Base-by-base conservation (phyloP, 1,140 invertebrate genomes). In the Macrobrachium rosenbergii region DNA sequence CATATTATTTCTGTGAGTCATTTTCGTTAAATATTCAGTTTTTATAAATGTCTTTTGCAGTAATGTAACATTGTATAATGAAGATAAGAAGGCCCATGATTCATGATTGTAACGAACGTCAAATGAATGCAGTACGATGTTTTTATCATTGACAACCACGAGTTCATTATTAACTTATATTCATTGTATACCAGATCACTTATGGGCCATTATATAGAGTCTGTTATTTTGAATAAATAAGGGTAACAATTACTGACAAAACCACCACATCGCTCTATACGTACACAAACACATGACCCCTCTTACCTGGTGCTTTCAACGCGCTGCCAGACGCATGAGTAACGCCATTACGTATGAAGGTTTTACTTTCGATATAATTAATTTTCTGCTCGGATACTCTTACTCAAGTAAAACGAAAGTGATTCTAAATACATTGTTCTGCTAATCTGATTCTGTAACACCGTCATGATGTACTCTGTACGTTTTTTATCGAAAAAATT, bases 301-400 rank as follows among this genome's bases (percentile, higher is more conserved):
- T 69, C 67, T 76, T 28, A 76, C 72, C 28, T 73, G 60, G 23
- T 19, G 59, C 60, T 37, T 14, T 23, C 16, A 16, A 6, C 28
- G 28, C n/a, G 58, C 69, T 83, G 72, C 64, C 82, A 45, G 82
- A 43, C 82, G 82, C 62, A 77, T 19, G n/a, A 63, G 1, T 17
- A 12, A 23, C 0, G 7, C 19, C 21, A 8, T 19, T 28, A 6
- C 59, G 10, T 17, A n/a, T 16, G 60, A 5, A 62, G 11, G 69
- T 28, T 5, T 52, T 43, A 45, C 52, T 21, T 8, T 11, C 45
- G 0, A 37, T 43, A 43, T 28, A 14, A 11, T 11, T 2, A 28
- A 0, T 60, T 19, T 23, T 0, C 16, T 72, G 58, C 60, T 60
- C 37, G 21, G 37, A 62, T 60, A 16, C 11, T 78, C 52, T 58